Percentiles rank a stretch among this genome's conserved stretches.
Conservation (phyloP, 1,140 invertebrate species). For the Zaprionus nigranus region DNA sequence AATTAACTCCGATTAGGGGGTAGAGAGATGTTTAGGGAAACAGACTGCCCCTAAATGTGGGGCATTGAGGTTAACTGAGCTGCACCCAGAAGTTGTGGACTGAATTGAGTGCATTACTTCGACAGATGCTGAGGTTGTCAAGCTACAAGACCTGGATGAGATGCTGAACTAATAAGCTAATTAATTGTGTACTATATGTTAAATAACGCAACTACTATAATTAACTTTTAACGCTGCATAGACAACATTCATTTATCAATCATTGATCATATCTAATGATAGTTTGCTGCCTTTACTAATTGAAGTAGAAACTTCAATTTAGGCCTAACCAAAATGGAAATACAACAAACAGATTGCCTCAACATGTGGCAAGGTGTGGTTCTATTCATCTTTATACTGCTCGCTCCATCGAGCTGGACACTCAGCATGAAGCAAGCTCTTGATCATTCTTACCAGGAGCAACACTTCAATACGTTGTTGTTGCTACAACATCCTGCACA, state of each 20-base stretch:
- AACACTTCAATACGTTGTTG: constrained; percentile 32
- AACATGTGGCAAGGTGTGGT: constrained; percentile 48
- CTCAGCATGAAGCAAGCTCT: constrained; percentile 5
- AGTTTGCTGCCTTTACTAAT: neutral
- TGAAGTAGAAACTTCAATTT: neutral
- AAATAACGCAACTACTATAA: neutral
- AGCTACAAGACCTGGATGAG: neutral
- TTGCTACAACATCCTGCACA: constrained; percentile 35
- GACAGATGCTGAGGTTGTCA: no score
- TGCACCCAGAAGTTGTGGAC: neutral
- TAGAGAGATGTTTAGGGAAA: neutral
- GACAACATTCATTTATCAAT: neutral
- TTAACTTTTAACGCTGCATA: neutral
- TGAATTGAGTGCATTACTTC: no score
- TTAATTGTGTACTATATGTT: neutral
- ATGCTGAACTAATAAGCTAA: neutral
- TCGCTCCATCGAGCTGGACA: neutral
- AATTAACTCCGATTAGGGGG: constrained; percentile 45
- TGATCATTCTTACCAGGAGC: constrained; percentile 37
- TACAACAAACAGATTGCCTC: constrained; percentile 10
- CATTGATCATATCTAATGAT: neutral
- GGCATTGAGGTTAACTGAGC: constrained; percentile 19
- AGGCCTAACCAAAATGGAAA: neutral
- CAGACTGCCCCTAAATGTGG: constrained; percentile 39
- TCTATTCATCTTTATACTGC: neutral